Base-by-base conservation (phyloP, 2,113 vertebrate genomes). In the Leptobrachium leishanense region DNA sequence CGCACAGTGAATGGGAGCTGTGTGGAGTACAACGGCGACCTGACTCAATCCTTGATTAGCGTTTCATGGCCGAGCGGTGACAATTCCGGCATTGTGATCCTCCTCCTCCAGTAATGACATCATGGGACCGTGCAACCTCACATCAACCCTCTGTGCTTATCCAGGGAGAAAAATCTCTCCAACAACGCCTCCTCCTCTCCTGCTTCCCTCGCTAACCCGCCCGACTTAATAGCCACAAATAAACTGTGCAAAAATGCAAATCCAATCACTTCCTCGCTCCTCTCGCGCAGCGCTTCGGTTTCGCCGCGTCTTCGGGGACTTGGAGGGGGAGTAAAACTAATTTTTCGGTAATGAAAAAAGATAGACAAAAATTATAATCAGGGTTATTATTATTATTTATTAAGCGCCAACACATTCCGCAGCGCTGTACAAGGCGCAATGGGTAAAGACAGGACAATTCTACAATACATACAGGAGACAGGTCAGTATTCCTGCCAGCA, bases 51-150 rank as follows among this genome's bases (percentile, higher is more conserved):
- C 76, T 40, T 11, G 55, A 20, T 70, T 63, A 8, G 54, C 41
- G 6, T 68, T 68, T 15, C 40, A 9, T 3, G 65, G 41, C 54
- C 31, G 31, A 20, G 20, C 43, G 9, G 59, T 71, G 57, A 64
- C 68, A 71, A 46, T 71, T 67, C 67, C 63, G 20, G 66, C 43
- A 43, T 77, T 77, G 41, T 77, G 54, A 62, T 46, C 76, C 42
- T 62, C 53, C 75, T 72, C 13, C 46, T 43, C 20, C 66, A 77
- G 53, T 42, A 42, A 8, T 79, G 76, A 72, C 68, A 55, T 72
- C 76, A 72, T 43, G 66, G 50, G 43, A 62, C 43, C 54, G 59
- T 8, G 11, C 43, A 65, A 79, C 68, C 55, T 66, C 57, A 11
- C 42, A 57, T 79, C 68, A 72, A 41, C 57, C 59, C 55, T 5